Base-by-base conservation (phyloP, 2,113 vertebrate genomes). In the Protomyctophum bolini region DNA sequence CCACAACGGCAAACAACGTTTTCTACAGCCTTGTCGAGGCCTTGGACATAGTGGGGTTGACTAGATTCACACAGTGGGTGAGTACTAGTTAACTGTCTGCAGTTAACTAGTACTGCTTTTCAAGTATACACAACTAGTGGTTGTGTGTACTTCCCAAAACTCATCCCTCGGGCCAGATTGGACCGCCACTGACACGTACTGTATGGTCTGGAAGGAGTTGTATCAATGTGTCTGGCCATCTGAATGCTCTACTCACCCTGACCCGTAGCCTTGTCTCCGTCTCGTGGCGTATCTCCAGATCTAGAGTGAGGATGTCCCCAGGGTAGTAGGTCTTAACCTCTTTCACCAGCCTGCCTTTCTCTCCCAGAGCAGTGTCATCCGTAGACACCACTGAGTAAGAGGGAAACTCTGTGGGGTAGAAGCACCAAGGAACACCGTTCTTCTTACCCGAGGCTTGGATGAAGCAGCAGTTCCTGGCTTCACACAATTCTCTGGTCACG, bases 391-490 rank as follows among this genome's bases (percentile, higher is more conserved):
- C 75, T 0, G 78, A 54, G 62, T 97, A 97, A 8, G 93, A 95
- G 14, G 95, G 93, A 69, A 94, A 97, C 48, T 92, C 90, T 0
- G 84, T 74, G 0, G 95, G 91, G 78, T 97, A 97, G 81, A 96
- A 97, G 82, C 95, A 96, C 95, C 95, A 97, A 0, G 96, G 96
- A 50, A 95, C 86, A 0, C 94, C 94, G 0, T 10, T 86, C 45
- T 10, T 86, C 45, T 58, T 78, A 63, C 75, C 79, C 10, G 46
- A 63, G 0, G 9, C 76, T 1, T 89, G 89, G 0, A 94, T 78
- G 50, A 95, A 97, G 79, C 96, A 97, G 76, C 96, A 97, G 0
- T 93, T 94, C 45, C 96, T 90, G 4, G 88, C 90, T 66, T 94
- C 91, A 0, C 96, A 97, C 70, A 96, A 50, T 56, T 95, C 92